Conservation (phyloP, 2,797 vertebrate genomes). For the Diplodus sargus region DNA sequence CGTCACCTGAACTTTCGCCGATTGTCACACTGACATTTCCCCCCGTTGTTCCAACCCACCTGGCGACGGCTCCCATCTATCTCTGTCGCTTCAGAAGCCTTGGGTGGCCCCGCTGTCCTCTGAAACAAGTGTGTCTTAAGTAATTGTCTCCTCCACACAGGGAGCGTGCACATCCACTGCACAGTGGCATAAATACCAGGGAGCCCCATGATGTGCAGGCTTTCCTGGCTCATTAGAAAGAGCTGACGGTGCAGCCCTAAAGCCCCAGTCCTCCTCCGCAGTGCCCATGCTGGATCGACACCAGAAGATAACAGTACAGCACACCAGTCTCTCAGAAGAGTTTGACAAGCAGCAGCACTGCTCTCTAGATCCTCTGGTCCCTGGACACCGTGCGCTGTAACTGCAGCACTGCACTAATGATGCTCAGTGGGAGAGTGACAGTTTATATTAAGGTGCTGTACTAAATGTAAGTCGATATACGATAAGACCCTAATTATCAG, state of each 20-base stretch:
- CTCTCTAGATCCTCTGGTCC: conserved; percentile 33
- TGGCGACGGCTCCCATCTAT: conserved; percentile 31
- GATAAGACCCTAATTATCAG: no score
- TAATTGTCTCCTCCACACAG: conserved; percentile 56
- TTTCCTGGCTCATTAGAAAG: conserved; percentile 79
- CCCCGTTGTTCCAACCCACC: conserved; percentile 12
- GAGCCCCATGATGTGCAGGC: conserved; percentile 71
- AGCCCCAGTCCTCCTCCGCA: conserved; percentile 76
- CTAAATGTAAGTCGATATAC: no score
- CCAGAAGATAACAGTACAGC: conserved; percentile 68
- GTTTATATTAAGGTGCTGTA: no score
- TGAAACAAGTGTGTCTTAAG: conserved; percentile 55
- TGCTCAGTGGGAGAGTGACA: conserved; percentile 46
- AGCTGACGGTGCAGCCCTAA: conserved; percentile 77
- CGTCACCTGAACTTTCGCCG: neutral
- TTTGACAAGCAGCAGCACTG: conserved; percentile 56
- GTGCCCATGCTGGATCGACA: conserved; percentile 76
- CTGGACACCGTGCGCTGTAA: conserved; percentile 41
- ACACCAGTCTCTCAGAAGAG: conserved; percentile 60
- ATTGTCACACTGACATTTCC: conserved; percentile 27
- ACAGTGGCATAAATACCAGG: conserved; percentile 70
- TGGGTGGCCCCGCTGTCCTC: conserved; percentile 37
- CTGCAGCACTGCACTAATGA: conserved; percentile 67
- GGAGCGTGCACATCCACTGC: conserved; percentile 55
- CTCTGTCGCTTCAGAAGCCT: conserved; percentile 20